These are phyloP conservation scores for Drosophila eohydei DNA, from an alignment of 2,888 invertebrate genomes.

Conservation along the genomic window DNA sequence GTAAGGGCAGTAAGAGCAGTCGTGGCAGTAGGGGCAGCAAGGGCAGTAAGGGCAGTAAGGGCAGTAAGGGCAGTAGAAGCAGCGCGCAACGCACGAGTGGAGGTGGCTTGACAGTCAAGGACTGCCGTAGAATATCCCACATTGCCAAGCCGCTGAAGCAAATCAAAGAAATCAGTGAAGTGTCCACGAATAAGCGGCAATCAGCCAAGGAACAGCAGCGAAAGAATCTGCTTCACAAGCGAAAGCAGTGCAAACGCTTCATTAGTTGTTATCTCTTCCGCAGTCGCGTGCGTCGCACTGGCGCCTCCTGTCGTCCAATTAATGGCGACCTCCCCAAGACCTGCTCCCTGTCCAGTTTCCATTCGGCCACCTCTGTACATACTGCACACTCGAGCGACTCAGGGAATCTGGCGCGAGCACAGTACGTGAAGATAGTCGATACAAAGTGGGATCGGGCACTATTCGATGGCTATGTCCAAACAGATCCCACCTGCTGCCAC, in stretches of 20 bases:
- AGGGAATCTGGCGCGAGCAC: slow-evolving; percentile 4
- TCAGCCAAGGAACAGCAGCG: slow-evolving; percentile 2
- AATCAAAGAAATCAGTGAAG: slow-evolving; percentile 51
- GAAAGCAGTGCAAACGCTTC: slow-evolving; percentile 41
- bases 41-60: slow-evolving; percentile 1
- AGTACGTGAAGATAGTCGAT: slow-evolving; percentile 28
- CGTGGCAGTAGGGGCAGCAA: not conserved
- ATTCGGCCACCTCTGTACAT: slow-evolving; percentile 54
- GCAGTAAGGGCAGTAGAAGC: not conserved
- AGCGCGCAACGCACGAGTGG: not conserved
- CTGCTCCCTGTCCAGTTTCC: slow-evolving; percentile 68
- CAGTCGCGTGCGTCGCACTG: slow-evolving; percentile 57
- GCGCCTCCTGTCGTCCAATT: slow-evolving; percentile 41
- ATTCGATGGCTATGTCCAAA: slow-evolving; percentile 56
- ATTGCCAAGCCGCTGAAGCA: slow-evolving; percentile 28
- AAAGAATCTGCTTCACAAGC: slow-evolving; percentile 18
- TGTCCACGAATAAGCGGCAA: slow-evolving; percentile 62
- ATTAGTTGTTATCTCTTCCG: slow-evolving; percentile 44
- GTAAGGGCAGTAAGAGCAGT: not conserved
- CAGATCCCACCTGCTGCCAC: slow-evolving; percentile 24
- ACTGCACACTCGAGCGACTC: slow-evolving; percentile 36
- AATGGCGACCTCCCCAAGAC: slow-evolving; percentile 28
- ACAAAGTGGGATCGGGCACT: slow-evolving; percentile 21
- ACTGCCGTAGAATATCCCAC: not conserved
- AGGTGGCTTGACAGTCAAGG: not conserved